A percentile compares a stretch with the other conserved stretches of the same genome.
phyloP scores from a whole-genome alignment of 2,888 invertebrate species.

The Tillus elongatus region DNA sequence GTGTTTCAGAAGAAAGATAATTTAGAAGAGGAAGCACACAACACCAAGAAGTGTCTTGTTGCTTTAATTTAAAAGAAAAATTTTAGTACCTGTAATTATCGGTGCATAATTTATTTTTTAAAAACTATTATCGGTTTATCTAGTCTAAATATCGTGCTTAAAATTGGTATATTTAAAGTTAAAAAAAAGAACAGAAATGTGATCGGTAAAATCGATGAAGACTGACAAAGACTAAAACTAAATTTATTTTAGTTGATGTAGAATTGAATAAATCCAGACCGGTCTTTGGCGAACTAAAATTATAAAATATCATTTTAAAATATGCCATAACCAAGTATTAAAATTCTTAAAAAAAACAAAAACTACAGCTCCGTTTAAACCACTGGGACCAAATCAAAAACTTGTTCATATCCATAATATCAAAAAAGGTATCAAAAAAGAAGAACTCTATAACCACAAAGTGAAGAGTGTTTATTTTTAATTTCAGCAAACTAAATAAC shows the following conservation, averaged over 20 bases:
- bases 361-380: conserved; percentile 28
- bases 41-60: conserved; percentile 42
- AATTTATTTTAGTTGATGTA: background rate
- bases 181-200: conserved; percentile 28
- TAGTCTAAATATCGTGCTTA: conserved; percentile 24
- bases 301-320: conserved; percentile 29
- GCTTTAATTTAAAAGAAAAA: conserved; percentile 21
- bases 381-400: conserved; percentile 41
- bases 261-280: too few relatives aligned
- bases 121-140: conserved; percentile 16
- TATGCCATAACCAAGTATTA: conserved; percentile 34
- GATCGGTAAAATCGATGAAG: conserved; percentile 38
- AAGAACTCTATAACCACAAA: too few relatives aligned
- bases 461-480: conserved; percentile 13
- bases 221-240: conserved; percentile 34
- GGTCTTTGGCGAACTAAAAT: too few relatives aligned
- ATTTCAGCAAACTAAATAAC: conserved; percentile 16
- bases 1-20: too few relatives aligned
- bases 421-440: conserved; percentile 35
- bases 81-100: conserved; percentile 25
- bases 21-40: conserved; percentile 30
- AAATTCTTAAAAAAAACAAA: conserved; percentile 19
- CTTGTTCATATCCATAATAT: conserved; percentile 40
- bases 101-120: conserved; percentile 22
- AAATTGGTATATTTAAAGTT: conserved; percentile 24